Evolutionary conservation across 2,888 invertebrate genomes (phyloP).

Genomic region (Diaphora mendica): DNA sequence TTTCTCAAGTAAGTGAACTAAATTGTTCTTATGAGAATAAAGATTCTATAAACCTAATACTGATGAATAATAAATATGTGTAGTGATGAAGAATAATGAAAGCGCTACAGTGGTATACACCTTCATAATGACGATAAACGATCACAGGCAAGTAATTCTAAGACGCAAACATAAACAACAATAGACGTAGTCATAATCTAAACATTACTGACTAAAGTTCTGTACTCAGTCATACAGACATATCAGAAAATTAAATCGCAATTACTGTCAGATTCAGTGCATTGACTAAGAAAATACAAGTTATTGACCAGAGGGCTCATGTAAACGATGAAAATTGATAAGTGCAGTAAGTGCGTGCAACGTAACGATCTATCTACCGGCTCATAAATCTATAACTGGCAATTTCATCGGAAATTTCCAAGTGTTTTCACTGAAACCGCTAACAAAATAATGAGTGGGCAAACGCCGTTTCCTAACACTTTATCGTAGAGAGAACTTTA

Average conservation of each 20-base stretch:
- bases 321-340: conserved; percentile 61
- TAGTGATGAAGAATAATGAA: neutral
- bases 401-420: conserved; percentile 76
- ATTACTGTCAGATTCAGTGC: conserved; percentile 45
- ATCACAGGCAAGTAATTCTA: conserved; percentile 21
- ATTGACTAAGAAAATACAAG: conserved; percentile 48
- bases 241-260: conserved; percentile 51
- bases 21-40: too few relatives aligned
- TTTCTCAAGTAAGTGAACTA: too few relatives aligned
- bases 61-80: neutral
- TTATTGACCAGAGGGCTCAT: conserved; percentile 46
- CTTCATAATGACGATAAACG: conserved; percentile 27
- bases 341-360: conserved; percentile 56
- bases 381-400: conserved; percentile 69
- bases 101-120: neutral
- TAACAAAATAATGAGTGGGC: conserved; percentile 78
- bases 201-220: conserved; percentile 22
- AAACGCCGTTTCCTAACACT: conserved; percentile 69
- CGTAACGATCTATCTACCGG: conserved; percentile 59
- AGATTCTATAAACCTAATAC: too few relatives aligned
- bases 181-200: conserved; percentile 18
- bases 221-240: conserved; percentile 21
- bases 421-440: conserved; percentile 78
- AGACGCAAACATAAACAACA: conserved; percentile 16
- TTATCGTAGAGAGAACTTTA: conserved; percentile 76